Percentiles rank a stretch among this genome's conserved stretches.
Conservation (phyloP, 2,113 vertebrate species). For the Monarcha castaneiventris region DNA sequence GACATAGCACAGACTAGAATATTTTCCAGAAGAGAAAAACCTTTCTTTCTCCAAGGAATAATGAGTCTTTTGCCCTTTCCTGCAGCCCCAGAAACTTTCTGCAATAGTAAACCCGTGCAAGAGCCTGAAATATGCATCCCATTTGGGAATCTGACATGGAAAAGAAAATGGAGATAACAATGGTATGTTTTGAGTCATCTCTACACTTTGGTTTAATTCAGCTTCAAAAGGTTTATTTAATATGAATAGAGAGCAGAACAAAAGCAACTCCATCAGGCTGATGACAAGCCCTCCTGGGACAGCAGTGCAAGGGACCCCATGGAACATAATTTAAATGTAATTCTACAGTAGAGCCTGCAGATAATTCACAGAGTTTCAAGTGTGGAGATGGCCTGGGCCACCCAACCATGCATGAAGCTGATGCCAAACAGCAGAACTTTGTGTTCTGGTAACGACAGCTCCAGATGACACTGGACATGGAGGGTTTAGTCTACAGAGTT, state of each 20-base stretch:
- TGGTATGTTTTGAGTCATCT: neutral
- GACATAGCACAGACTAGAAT: neutral
- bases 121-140: neutral
- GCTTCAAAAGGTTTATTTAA: neutral
- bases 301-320: neutral
- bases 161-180: neutral
- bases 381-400: neutral
- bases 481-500: neutral
- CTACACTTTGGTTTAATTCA: neutral
- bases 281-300: neutral
- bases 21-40: neutral
- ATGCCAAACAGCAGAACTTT: neutral
- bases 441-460: neutral
- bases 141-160: neutral
- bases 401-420: neutral
- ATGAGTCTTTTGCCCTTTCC: neutral
- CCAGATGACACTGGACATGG: neutral
- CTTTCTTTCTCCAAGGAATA: neutral
- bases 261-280: neutral
- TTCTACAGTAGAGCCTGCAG: neutral
- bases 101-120: neutral
- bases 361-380: neutral
- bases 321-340: neutral
- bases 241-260: neutral
- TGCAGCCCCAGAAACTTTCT: neutral